phyloP scores from a whole-genome alignment of 2,888 invertebrate species.

The Apotomis capreana region DNA sequence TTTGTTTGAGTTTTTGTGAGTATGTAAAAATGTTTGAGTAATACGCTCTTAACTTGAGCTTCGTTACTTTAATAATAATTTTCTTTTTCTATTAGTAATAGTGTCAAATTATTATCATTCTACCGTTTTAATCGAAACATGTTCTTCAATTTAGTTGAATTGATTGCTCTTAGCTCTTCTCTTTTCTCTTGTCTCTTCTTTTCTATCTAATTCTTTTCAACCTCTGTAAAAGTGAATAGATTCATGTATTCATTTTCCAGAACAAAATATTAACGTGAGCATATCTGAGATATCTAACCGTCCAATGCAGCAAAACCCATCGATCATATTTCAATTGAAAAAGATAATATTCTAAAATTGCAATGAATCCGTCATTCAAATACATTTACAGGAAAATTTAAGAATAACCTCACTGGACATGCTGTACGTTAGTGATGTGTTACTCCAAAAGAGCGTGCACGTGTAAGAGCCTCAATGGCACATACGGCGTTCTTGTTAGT shows the following conservation, averaged over 20 bases:
- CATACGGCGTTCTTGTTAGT: not conserved
- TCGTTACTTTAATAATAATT: too few species aligned
- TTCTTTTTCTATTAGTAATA: too few species aligned
- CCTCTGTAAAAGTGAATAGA: too few species aligned
- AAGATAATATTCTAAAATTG: slow-evolving; percentile 12
- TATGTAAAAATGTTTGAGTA: not conserved
- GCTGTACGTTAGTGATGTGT: not conserved
- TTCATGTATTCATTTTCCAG: not conserved
- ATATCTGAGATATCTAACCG: not conserved
- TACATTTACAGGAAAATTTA: slow-evolving; percentile 17
- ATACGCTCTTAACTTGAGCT: too few species aligned
- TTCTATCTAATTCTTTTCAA: too few species aligned
- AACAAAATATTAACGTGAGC: not conserved
- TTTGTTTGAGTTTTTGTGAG: not conserved
- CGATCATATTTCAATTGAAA: not conserved
- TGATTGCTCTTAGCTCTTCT: too few species aligned
- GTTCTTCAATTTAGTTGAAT: too few species aligned
- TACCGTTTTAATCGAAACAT: too few species aligned
- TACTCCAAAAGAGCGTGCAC: not conserved
- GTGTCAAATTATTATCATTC: too few species aligned
- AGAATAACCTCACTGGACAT: slow-evolving; percentile 31
- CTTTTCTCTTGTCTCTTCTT: too few species aligned
- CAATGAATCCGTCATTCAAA: slow-evolving; percentile 7
- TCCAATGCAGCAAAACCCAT: not conserved
- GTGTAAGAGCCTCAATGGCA: not conserved